Percentiles rank a stretch among this genome's conserved stretches.
phyloP scores from a whole-genome alignment of 2,797 vertebrate species.

The Coregonus ussuriensis region DNA sequence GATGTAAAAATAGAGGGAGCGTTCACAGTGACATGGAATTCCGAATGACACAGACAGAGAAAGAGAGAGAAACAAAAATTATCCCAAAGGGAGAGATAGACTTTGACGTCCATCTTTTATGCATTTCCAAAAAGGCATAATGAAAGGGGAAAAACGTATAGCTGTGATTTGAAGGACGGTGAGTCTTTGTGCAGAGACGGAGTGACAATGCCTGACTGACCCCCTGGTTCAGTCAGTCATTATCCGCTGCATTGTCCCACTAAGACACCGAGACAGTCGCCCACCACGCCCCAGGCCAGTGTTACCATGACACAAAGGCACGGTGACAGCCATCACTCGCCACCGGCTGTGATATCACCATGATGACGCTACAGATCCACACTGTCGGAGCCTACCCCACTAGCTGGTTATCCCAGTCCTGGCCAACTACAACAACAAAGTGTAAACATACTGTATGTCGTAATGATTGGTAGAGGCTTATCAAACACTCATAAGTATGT shows the following conservation, averaged over 20 bases:
- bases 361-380: neutral
- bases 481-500: neutral
- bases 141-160: slow-evolving; percentile 9
- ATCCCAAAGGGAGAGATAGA: neutral
- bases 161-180: neutral
- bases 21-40: neutral
- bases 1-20: neutral
- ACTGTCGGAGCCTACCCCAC: neutral
- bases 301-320: neutral
- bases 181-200: slow-evolving; percentile 17
- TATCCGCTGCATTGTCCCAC: neutral
- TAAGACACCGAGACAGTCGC: neutral
- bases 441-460: neutral
- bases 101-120: neutral
- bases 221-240: neutral
- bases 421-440: neutral
- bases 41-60: neutral
- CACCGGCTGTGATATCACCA: neutral
- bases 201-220: neutral
- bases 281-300: neutral
- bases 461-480: too few relatives aligned
- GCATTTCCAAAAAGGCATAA: neutral
- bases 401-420: neutral
- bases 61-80: neutral
- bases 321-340: neutral